These are phyloP conservation scores for Petrophora chlorosata DNA, from an alignment of 2,888 invertebrate species.

Conservation along the genomic window DNA sequence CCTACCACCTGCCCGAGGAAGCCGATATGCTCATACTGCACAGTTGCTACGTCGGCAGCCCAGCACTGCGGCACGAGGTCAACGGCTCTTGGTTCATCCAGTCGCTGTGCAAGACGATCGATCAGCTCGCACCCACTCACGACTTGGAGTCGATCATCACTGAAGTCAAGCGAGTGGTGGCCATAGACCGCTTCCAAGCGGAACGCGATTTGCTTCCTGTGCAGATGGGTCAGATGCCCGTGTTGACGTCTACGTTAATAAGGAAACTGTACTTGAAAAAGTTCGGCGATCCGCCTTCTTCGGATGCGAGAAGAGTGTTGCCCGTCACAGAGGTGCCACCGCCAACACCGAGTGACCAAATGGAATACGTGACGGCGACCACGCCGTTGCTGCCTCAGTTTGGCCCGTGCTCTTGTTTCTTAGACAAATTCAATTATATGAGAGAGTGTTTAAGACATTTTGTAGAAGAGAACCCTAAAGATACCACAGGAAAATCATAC, in stretches of 20 bases:
- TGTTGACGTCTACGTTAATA: slow-evolving; percentile 48
- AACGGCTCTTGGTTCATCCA: slow-evolving; percentile 74
- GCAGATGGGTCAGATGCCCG: slow-evolving; percentile 28
- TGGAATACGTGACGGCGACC: slow-evolving; percentile 13
- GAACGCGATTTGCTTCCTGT: slow-evolving; percentile 10
- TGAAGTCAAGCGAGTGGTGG: slow-evolving; percentile 63
- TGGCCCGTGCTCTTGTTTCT: slow-evolving; percentile 51
- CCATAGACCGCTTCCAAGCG: slow-evolving; percentile 45
- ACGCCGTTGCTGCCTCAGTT: slow-evolving; percentile 46
- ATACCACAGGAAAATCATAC: slow-evolving; percentile 22
- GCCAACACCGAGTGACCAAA: slow-evolving; percentile 8
- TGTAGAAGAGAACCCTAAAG: slow-evolving; percentile 28
- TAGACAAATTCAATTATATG: slow-evolving; percentile 55
- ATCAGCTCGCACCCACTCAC: slow-evolving; percentile 43
- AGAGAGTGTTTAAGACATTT: slow-evolving; percentile 13
- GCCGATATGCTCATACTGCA: slow-evolving; percentile 67
- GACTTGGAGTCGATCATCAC: slow-evolving; percentile 67
- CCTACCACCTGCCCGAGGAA: slow-evolving; percentile 67
- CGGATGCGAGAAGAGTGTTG: not conserved
- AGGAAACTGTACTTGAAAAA: slow-evolving; percentile 58
- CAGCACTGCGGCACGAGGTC: slow-evolving; percentile 40
- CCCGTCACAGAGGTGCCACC: not conserved
- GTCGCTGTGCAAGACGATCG: slow-evolving; percentile 61
- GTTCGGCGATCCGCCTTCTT: slow-evolving; percentile 37
- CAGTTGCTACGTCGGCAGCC: slow-evolving; percentile 65